A percentile compares a stretch with the other conserved stretches of the same genome.
Evolutionary conservation across 2,113 vertebrate species (phyloP).

Genomic region (Podarcis raffonei): DNA sequence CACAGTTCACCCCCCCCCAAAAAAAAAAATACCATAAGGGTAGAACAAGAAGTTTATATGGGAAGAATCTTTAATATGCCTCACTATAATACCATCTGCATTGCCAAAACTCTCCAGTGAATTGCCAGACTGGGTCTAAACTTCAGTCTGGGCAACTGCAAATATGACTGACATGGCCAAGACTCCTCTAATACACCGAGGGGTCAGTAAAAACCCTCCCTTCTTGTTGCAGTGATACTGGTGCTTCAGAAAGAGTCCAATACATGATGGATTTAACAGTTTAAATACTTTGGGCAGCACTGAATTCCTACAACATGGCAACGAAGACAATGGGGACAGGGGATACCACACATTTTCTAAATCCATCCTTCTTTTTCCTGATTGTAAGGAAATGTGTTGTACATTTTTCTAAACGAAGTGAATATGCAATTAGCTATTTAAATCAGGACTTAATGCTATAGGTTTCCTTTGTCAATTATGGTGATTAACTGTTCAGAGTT

Average conservation of each 20-base stretch:
- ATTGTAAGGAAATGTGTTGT: constrained; percentile 51
- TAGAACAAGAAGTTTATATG: too few species aligned
- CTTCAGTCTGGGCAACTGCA: too few species aligned
- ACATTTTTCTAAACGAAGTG: constrained; percentile 37
- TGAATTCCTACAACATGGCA: not conserved
- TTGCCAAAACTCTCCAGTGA: too few species aligned
- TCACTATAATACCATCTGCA: too few species aligned
- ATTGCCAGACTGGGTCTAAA: too few species aligned
- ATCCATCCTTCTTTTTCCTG: constrained; percentile 23
- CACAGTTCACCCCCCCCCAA: too few species aligned
- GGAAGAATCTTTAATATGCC: too few species aligned
- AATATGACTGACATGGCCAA: not conserved
- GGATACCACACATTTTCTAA: not conserved
- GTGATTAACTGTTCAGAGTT: constrained; percentile 40
- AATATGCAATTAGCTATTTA: constrained; percentile 52
- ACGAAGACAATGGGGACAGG: not conserved
- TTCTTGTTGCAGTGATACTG: not conserved
- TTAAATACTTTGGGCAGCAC: not conserved
- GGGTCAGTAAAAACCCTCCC: not conserved
- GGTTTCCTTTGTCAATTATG: constrained; percentile 45
- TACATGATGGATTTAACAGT: not conserved
- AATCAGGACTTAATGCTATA: constrained; percentile 44
- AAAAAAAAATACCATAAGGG: too few species aligned
- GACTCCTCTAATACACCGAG: not conserved
- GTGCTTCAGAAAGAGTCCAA: not conserved